A percentile compares a stretch with the other conserved stretches of the same genome.
These are phyloP conservation scores for Corythucha ciliata DNA, from an alignment of 2,888 invertebrate species.

Conservation along the genomic window DNA sequence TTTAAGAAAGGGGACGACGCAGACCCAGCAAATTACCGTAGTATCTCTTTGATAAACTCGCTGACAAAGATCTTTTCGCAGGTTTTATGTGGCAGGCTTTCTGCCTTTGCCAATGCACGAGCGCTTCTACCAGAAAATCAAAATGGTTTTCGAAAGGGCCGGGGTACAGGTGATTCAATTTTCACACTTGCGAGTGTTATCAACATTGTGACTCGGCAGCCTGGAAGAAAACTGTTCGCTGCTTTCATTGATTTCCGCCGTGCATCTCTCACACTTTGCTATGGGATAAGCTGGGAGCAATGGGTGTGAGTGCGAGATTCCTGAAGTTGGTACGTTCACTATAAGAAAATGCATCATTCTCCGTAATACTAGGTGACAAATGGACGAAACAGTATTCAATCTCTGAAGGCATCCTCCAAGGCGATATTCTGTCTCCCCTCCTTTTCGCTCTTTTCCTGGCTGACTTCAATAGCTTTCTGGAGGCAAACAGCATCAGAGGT, in stretches of 20 bases:
- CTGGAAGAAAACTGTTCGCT: neutral
- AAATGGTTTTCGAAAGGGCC: constrained; percentile 3
- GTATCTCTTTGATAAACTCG: constrained; percentile 11
- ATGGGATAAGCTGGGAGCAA: neutral
- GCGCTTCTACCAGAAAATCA: constrained; percentile 11
- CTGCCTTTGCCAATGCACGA: neutral
- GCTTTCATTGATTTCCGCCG: constrained; percentile 13
- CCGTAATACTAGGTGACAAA: neutral
- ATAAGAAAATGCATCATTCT: constrained; percentile 1
- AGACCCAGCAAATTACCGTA: neutral
- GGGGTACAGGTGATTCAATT: constrained; percentile 4
- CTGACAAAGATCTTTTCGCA: constrained; percentile 4
- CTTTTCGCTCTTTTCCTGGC: constrained; percentile 5
- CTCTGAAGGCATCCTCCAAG: constrained; percentile 3
- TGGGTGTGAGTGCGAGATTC: constrained; percentile 5
- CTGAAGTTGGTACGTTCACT: neutral
- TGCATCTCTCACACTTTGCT: neutral
- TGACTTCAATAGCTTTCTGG: constrained; percentile 2
- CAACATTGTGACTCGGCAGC: neutral
- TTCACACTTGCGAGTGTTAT: neutral
- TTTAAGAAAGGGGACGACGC: constrained; percentile 12
- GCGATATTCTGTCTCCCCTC: constrained; percentile 11
- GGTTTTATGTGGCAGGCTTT: neutral
- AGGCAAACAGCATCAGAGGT: too few species aligned
- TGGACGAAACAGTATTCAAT: neutral